Conservation (phyloP, 2,888 invertebrate species). For the Cactoblastis cactorum region DNA sequence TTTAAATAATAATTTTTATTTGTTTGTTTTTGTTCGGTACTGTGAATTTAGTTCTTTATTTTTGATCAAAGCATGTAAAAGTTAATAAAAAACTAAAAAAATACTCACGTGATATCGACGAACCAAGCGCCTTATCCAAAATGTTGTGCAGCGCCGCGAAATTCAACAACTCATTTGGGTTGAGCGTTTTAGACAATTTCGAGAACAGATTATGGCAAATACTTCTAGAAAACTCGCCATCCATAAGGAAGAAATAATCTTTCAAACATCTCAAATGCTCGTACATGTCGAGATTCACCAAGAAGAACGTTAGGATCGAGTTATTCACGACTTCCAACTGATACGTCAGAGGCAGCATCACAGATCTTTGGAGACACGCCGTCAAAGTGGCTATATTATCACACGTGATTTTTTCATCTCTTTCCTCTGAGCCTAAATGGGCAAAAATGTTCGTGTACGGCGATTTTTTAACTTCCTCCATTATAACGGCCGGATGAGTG, state of each 20-base stretch:
- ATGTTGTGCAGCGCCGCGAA: conserved; percentile 84
- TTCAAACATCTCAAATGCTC: conserved; percentile 86
- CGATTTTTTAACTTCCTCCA: conserved; percentile 65
- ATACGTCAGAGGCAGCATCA: conserved; percentile 83
- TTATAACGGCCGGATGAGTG: conserved; percentile 58
- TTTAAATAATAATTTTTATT: no score
- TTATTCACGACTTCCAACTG: conserved; percentile 85
- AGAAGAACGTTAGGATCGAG: conserved; percentile 84
- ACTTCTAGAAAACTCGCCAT: conserved; percentile 87
- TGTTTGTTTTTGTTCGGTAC: no score
- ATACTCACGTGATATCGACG: conserved; percentile 81
- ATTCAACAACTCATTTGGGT: conserved; percentile 84
- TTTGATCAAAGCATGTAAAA: no score
- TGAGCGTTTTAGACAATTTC: conserved; percentile 81
- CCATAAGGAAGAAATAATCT: conserved; percentile 88
- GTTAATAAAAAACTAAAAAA: no score
- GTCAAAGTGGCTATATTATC: conserved; percentile 73
- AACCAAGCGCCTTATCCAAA: conserved; percentile 83
- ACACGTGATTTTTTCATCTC: conserved; percentile 44
- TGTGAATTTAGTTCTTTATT: no score
- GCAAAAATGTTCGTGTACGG: conserved; percentile 64
- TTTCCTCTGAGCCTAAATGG: conserved; percentile 40
- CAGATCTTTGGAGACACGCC: conserved; percentile 82
- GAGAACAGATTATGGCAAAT: conserved; percentile 85
- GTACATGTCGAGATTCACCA: conserved; percentile 83